Evolutionary conservation across 2,888 invertebrate species (phyloP).

Genomic region (Napeogenes inachia): DNA sequence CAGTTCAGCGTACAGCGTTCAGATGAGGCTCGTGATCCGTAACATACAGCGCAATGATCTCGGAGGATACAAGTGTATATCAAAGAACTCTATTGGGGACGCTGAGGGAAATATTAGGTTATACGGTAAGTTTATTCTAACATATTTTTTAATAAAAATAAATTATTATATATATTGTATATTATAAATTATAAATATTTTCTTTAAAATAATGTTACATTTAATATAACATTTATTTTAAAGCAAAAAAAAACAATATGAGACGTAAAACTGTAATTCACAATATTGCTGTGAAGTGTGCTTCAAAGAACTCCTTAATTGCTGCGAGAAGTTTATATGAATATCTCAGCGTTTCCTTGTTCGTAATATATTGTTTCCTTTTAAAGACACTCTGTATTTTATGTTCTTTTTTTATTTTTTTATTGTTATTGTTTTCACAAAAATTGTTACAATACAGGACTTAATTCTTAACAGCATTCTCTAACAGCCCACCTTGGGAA

Average conservation of each 20-base stretch:
- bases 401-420: too few relatives aligned
- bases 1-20: slow-evolving; percentile 89
- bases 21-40: slow-evolving; percentile 87
- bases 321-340: background rate
- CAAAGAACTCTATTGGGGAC: slow-evolving; percentile 94
- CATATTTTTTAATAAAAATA: background rate
- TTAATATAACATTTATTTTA: too few relatives aligned
- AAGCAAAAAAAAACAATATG: too few relatives aligned
- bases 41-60: slow-evolving; percentile 86
- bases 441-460: too few relatives aligned
- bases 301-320: slow-evolving; percentile 1
- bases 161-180: background rate
- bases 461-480: too few relatives aligned
- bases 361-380: background rate
- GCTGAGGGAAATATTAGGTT: slow-evolving; percentile 93
- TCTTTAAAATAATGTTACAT: too few relatives aligned
- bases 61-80: slow-evolving; percentile 93
- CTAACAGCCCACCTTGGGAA: too few relatives aligned
- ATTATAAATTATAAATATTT: too few relatives aligned
- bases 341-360: background rate
- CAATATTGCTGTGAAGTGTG: too few relatives aligned
- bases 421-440: too few relatives aligned
- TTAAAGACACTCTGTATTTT: background rate
- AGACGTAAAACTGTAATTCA: too few relatives aligned
- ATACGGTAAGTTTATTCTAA: slow-evolving; percentile 82